Percentiles rank a stretch among this genome's conserved stretches.
phyloP scores from a whole-genome alignment of 2,113 vertebrate genomes.

The Athene noctua region DNA sequence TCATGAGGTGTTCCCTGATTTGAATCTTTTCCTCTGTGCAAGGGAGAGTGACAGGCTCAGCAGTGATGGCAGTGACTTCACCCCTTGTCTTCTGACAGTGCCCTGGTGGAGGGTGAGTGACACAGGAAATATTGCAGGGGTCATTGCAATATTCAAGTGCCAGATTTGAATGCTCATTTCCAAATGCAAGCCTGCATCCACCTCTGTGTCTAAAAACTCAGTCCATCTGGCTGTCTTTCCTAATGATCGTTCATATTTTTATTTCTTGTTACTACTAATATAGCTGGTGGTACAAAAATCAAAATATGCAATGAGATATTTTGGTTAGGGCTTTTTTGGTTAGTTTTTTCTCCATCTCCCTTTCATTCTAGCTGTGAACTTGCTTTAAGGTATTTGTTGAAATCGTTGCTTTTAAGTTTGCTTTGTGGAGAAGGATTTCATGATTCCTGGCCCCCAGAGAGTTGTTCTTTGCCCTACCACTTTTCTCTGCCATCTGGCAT shows the following conservation, averaged over 20 bases:
- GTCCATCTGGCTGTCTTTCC: conserved; percentile 66
- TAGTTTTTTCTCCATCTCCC: neutral
- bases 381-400: conserved; percentile 58
- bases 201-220: conserved; percentile 18
- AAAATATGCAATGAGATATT: conserved; percentile 36
- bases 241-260: conserved; percentile 48
- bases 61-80: neutral
- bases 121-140: neutral
- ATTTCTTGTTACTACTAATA: conserved; percentile 28
- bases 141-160: neutral
- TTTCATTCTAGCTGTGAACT: conserved; percentile 39
- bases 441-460: conserved; percentile 59
- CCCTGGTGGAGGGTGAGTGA: neutral
- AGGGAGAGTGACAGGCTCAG: accelerated
- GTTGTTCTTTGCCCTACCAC: conserved; percentile 72
- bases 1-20: accelerated
- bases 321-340: neutral
- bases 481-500: conserved; percentile 81
- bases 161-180: conserved; percentile 2
- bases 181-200: conserved; percentile 10
- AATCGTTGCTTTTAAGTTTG: conserved; percentile 73
- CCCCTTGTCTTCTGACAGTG: neutral
- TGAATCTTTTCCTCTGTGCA: neutral
- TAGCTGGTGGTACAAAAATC: conserved; percentile 45
- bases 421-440: conserved; percentile 69